These are phyloP conservation scores for Paramisgurnus dabryanus DNA, from an alignment of 2,113 vertebrate genomes.

Conservation along the genomic window DNA sequence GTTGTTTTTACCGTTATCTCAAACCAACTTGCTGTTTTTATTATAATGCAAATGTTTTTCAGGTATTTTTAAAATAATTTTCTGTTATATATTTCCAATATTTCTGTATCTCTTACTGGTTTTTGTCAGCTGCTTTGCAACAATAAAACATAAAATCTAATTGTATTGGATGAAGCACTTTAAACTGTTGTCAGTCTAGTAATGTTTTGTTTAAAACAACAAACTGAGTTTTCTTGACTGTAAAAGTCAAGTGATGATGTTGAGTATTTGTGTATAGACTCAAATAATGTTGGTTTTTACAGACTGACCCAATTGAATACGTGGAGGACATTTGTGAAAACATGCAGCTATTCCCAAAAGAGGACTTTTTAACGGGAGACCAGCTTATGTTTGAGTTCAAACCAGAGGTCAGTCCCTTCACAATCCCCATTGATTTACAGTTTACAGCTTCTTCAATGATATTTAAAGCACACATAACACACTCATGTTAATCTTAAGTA, in stretches of 20 bases:
- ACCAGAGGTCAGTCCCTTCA: slow-evolving; percentile 75
- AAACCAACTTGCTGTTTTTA: no score
- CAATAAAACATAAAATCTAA: not conserved
- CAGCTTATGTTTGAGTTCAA: slow-evolving; percentile 93
- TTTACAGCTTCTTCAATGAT: no score
- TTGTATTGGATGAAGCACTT: not conserved
- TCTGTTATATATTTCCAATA: no score
- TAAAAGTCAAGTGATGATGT: not conserved
- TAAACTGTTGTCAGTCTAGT: not conserved
- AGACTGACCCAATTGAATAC: slow-evolving; percentile 95
- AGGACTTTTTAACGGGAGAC: slow-evolving; percentile 94
- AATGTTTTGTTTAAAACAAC: not conserved
- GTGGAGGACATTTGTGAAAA: slow-evolving; percentile 96
- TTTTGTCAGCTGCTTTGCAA: no score
- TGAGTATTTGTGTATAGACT: not conserved
- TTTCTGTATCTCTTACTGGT: no score
- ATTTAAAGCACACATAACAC: no score
- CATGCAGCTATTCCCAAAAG: slow-evolving; percentile 92
- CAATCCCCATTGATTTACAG: not conserved
- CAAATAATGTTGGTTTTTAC: slow-evolving; percentile 4
- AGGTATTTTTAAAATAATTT: no score
- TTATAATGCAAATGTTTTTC: no score
- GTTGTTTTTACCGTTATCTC: no score
- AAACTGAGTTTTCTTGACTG: not conserved
- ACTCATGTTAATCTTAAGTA: no score